These are phyloP conservation scores for Elgaria multicarinata DNA, from an alignment of 2,113 vertebrate genomes.

Conservation along the genomic window DNA sequence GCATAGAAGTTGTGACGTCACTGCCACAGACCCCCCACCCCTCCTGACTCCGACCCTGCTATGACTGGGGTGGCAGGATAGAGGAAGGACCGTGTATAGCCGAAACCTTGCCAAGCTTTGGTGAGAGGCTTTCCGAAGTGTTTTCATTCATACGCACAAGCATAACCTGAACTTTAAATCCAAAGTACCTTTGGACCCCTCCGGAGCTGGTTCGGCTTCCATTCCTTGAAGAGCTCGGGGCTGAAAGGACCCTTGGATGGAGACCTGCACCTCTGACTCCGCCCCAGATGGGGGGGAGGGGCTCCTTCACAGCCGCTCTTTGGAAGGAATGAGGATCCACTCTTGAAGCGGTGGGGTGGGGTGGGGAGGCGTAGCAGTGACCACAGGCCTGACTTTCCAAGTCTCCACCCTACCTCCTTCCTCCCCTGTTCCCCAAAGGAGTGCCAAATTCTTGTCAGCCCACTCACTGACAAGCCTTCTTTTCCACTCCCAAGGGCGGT, in stretches of 20 bases:
- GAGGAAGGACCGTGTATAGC: fast-evolving
- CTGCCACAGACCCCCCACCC: neutral
- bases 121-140: too few species aligned
- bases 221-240: neutral
- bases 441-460: neutral
- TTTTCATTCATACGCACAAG: fast-evolving
- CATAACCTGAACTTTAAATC: neutral
- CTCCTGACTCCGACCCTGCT: neutral
- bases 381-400: too few species aligned
- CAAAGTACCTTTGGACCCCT: neutral
- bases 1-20: neutral
- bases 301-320: neutral
- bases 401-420: fast-evolving
- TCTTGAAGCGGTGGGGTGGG: too few species aligned
- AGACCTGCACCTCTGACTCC: neutral
- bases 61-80: neutral
- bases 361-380: too few species aligned
- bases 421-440: neutral
- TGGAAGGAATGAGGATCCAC: neutral
- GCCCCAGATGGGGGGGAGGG: neutral
- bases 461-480: fast-evolving
- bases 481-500: neutral
- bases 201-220: neutral
- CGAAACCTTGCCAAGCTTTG: neutral
- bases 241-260: neutral